Conservation (phyloP, 2,888 invertebrate genomes). For the Asteroscopus sphinx region DNA sequence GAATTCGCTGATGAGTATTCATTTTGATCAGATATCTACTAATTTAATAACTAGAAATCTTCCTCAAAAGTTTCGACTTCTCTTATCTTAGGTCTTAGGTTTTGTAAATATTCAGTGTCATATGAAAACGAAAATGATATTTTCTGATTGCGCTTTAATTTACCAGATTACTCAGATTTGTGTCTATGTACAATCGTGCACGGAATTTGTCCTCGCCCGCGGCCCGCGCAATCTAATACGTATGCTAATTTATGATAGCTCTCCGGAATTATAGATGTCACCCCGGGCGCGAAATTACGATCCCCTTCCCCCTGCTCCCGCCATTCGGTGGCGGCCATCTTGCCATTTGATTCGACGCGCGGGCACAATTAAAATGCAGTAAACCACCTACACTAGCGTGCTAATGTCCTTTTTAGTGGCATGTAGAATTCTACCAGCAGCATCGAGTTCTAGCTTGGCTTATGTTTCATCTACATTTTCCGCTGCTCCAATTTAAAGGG, state of each 20-base stretch:
- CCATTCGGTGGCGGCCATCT: constrained; percentile 77
- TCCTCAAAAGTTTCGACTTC: too few species aligned
- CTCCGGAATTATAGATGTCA: constrained; percentile 87
- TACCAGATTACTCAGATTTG: constrained; percentile 64
- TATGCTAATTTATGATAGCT: constrained; percentile 88
- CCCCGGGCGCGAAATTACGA: constrained; percentile 82
- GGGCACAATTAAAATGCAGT: constrained; percentile 72
- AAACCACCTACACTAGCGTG: constrained; percentile 48
- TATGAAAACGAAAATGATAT: constrained; percentile 6
- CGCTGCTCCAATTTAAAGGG: background rate
- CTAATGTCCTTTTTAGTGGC: constrained; percentile 68
- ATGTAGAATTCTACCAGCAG: constrained; percentile 24
- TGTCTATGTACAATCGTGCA: constrained; percentile 73
- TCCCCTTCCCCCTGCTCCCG: constrained; percentile 61
- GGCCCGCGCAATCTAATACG: constrained; percentile 83
- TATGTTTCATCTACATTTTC: constrained; percentile 27
- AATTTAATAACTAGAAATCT: too few species aligned
- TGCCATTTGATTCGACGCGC: constrained; percentile 76
- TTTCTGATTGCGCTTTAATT: constrained; percentile 63
- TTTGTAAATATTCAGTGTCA: background rate
- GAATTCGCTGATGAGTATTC: too few species aligned
- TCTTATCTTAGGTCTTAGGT: too few species aligned
- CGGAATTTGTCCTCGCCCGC: constrained; percentile 75
- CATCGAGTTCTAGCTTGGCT: constrained; percentile 12
- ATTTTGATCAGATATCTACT: too few species aligned